These are phyloP conservation scores for Mythimna lalbum DNA, from an alignment of 2,888 invertebrate genomes.

Conservation along the genomic window DNA sequence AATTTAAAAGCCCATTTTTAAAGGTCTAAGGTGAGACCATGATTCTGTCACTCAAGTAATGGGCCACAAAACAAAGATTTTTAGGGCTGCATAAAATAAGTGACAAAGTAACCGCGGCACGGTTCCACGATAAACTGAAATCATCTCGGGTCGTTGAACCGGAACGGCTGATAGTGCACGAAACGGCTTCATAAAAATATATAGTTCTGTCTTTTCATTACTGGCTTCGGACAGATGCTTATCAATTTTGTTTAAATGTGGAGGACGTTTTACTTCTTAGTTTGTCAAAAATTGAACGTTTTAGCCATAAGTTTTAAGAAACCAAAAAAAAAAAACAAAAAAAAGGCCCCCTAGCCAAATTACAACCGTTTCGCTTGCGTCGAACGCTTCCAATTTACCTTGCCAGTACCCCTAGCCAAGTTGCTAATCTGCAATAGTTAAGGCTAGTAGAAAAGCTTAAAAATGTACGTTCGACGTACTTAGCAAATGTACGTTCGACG, in stretches of 20 bases:
- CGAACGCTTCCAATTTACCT: no score
- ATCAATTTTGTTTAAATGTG: slow-evolving; percentile 39
- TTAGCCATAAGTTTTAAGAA: background rate
- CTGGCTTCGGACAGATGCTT: slow-evolving; percentile 45
- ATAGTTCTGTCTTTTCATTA: slow-evolving; percentile 58
- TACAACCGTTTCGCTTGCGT: no score
- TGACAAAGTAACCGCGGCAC: slow-evolving; percentile 67
- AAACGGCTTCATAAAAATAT: slow-evolving; percentile 70
- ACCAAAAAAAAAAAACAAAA: no score
- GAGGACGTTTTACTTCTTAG: slow-evolving; percentile 8
- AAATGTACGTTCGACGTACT: no score
- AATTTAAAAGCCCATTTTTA: slow-evolving; percentile 1
- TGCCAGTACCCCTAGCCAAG: no score
- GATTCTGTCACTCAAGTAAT: slow-evolving; percentile 32
- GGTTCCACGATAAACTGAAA: slow-evolving; percentile 66
- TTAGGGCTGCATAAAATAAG: slow-evolving; percentile 66
- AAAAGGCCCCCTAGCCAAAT: no score
- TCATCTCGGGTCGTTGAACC: slow-evolving; percentile 70
- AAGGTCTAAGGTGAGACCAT: slow-evolving; percentile 5
- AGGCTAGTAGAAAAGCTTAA: no score
- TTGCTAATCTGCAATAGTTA: no score
- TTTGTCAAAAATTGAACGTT: background rate
- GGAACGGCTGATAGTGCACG: slow-evolving; percentile 74
- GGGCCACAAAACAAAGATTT: slow-evolving; percentile 59
- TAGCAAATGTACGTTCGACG: no score